These are phyloP conservation scores for Aix galericulata DNA, from an alignment of 2,113 vertebrate species.

Conservation along the genomic window DNA sequence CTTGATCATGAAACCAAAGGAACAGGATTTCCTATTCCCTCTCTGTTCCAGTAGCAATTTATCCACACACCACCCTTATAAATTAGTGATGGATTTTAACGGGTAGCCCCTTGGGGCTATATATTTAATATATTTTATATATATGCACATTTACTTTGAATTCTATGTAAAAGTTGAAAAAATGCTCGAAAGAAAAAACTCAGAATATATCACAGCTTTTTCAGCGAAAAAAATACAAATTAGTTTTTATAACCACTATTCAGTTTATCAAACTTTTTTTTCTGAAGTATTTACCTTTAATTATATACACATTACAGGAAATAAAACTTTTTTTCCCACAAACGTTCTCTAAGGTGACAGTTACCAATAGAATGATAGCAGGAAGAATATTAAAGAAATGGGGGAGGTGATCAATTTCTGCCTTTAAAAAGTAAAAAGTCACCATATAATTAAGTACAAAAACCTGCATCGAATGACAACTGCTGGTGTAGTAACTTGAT, in stretches of 20 bases:
- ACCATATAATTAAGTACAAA: conserved; percentile 84
- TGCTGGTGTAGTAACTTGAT: conserved; percentile 85
- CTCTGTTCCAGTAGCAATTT: conserved; percentile 61
- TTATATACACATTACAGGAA: conserved; percentile 75
- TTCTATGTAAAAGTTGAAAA: conserved; percentile 70
- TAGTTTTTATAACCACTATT: conserved; percentile 76
- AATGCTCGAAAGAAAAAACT: conserved; percentile 72
- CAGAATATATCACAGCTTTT: conserved; percentile 76
- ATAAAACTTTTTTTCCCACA: conserved; percentile 74
- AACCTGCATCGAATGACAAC: conserved; percentile 82
- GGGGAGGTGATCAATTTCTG: conserved; percentile 65
- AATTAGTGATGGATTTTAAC: conserved; percentile 63
- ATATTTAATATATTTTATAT: conserved; percentile 73
- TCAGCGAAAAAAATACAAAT: conserved; percentile 76
- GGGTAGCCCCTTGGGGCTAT: conserved; percentile 58
- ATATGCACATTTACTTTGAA: conserved; percentile 72
- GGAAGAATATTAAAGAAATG: conserved; percentile 73
- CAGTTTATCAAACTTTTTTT: conserved; percentile 73
- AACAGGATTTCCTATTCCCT: conserved; percentile 48
- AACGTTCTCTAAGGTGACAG: conserved; percentile 76
- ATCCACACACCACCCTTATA: conserved; percentile 55
- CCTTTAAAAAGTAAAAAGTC: conserved; percentile 82
- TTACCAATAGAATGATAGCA: conserved; percentile 73
- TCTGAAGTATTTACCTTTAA: conserved; percentile 75
- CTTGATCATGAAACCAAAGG: conserved; percentile 65